A percentile compares a stretch with the other conserved stretches of the same genome.
Evolutionary conservation across 2,888 invertebrate species (phyloP).

Genomic region (Pasiphila rectangulata): DNA sequence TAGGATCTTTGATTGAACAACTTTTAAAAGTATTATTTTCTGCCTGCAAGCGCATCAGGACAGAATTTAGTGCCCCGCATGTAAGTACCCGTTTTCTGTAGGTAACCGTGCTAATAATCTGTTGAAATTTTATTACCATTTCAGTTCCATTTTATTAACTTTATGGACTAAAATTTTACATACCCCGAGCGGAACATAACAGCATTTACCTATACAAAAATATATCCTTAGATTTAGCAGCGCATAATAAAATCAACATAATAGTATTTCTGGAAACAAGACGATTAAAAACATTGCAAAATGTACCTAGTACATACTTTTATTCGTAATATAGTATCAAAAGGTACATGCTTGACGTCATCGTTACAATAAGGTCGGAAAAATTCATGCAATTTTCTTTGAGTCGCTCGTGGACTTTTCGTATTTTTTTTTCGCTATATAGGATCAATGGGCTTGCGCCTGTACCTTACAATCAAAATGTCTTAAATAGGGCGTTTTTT

Average conservation of each 20-base stretch:
- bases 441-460: conserved; percentile 63
- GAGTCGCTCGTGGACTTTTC: conserved; percentile 39
- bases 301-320: conserved; percentile 9
- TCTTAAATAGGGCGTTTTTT: conserved; percentile 50
- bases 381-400: conserved; percentile 72
- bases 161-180: not conserved
- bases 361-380: conserved; percentile 53
- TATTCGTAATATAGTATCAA: conserved; percentile 15
- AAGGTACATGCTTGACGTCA: conserved; percentile 29
- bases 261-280: conserved; percentile 1
- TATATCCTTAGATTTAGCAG: not conserved
- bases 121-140: too few relatives aligned
- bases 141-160: not conserved
- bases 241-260: conserved; percentile 3
- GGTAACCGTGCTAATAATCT: too few relatives aligned
- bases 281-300: not conserved
- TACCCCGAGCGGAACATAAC: not conserved
- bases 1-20: too few relatives aligned
- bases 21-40: too few relatives aligned
- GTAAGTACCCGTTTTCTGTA: too few relatives aligned
- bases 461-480: conserved; percentile 50
- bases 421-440: conserved; percentile 40
- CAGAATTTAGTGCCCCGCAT: too few relatives aligned
- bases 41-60: too few relatives aligned
- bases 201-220: conserved; percentile 2